Evolutionary conservation across 2,888 invertebrate species (phyloP).

Genomic region (Tachina lurida): DNA sequence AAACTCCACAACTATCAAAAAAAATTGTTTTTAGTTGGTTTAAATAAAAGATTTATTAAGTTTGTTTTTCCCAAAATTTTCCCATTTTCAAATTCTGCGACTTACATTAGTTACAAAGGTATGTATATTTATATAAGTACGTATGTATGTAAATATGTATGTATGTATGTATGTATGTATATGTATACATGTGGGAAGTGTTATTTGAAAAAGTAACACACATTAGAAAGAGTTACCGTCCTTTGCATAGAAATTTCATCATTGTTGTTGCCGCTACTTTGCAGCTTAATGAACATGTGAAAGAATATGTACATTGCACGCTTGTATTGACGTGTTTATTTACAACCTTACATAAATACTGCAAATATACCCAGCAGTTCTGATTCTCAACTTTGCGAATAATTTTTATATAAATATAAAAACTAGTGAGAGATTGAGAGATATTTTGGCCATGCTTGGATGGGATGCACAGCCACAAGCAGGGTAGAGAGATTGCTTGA

Average conservation of each 20-base stretch:
- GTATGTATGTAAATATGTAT: too few relatives aligned
- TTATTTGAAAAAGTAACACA: neutral
- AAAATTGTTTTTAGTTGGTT: too few relatives aligned
- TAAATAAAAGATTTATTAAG: too few relatives aligned
- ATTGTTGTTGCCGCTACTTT: neutral
- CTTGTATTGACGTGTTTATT: neutral
- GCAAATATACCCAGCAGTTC: neutral
- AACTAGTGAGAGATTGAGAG: too few relatives aligned
- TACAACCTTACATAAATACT: neutral
- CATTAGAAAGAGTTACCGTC: neutral
- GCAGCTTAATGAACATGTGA: slow-evolving; percentile 5
- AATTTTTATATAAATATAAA: too few relatives aligned
- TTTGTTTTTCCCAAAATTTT: neutral
- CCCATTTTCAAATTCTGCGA: neutral
- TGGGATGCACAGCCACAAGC: too few relatives aligned
- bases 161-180: too few relatives aligned
- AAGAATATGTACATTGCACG: neutral
- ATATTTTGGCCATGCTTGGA: too few relatives aligned
- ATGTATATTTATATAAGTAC: too few relatives aligned
- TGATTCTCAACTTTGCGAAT: neutral
- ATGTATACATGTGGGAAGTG: neutral
- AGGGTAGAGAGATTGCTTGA: too few relatives aligned
- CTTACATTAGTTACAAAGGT: neutral
- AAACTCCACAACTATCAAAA: too few relatives aligned
- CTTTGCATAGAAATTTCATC: neutral